Evolutionary conservation across 2,797 vertebrate species (phyloP), one percentile per base, ranked within the genome.

Genomic region (Pitangus sulphuratus): DNA sequence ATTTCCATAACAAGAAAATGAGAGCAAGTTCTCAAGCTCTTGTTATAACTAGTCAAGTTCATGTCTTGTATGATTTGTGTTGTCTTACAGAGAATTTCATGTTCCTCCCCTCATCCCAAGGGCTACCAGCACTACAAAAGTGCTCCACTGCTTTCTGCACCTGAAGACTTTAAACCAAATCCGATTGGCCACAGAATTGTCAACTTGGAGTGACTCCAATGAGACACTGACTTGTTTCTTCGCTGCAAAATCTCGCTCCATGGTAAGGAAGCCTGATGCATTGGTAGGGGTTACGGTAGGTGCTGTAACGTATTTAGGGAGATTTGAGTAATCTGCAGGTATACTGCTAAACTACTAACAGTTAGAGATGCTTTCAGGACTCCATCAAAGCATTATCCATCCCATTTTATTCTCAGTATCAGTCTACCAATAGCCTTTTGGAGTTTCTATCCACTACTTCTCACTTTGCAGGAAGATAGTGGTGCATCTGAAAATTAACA

Each of bases 341-440:
- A 28, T 84, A 92, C 75, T 87, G 74, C 74, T 78, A 37, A 68
- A 1, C 4, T 75, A 58, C 50, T 57, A 80, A 92, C 64, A 88
- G 62, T 69, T 66, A 88, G 57, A 91, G 50, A 75, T 80, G 74
- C 74, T 84, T 91, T 85, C 54, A 84, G 75, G 81, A 80, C 48
- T 84, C 64, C 64, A 81, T 87, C 90, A 90, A 90, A 95, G 47
- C 62, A 93, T 94, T 91, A 94, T 82, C 51, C 75, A 90, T 61
- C 57, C 48, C 56, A 44, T 92, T 92, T 91, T 87, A 89, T 90
- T 86, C 74, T 84, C 81, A 88, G 79, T 37, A 19, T 88, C 76
- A 51, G 39, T 47, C 48, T 81, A 68, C 69, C 91, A 91, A 86
- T 76, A 90, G 44, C 30, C 8, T 60, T 24, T 76, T 89, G 76